phyloP scores from a whole-genome alignment of 2,888 invertebrate genomes.

The Alsophila aescularia region DNA sequence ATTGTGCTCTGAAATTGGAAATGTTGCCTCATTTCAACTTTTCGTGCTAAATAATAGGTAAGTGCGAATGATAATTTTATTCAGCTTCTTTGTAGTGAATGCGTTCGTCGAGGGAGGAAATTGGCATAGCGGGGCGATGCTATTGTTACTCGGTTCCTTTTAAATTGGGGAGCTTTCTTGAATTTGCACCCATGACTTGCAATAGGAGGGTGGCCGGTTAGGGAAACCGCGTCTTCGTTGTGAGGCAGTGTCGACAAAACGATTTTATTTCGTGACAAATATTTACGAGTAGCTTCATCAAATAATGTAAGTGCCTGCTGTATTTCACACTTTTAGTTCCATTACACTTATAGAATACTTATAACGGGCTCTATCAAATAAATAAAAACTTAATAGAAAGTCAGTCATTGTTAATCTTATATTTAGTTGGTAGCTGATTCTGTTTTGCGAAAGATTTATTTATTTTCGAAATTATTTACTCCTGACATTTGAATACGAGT shows the following conservation, averaged over 20 bases:
- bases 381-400: too few species aligned
- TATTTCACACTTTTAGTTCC: too few species aligned
- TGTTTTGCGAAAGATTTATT: conserved; percentile 6
- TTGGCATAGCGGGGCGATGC: conserved; percentile 76
- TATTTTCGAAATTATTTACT: conserved; percentile 38
- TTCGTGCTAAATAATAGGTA: conserved; percentile 59
- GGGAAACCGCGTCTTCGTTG: conserved; percentile 51
- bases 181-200: conserved; percentile 83
- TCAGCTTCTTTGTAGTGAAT: conserved; percentile 73
- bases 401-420: neutral
- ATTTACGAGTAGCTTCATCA: neutral
- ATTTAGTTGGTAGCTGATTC: too few species aligned
- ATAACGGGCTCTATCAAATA: too few species aligned
- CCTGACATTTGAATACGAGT: conserved; percentile 43
- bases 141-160: conserved; percentile 81
- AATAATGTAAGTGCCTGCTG: too few species aligned
- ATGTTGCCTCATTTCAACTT: conserved; percentile 55
- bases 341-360: too few species aligned
- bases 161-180: conserved; percentile 83
- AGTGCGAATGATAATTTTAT: conserved; percentile 73
- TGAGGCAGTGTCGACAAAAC: conserved; percentile 29
- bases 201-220: conserved; percentile 60
- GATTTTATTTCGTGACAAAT: conserved; percentile 52
- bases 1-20: conserved; percentile 49
- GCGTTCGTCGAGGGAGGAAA: conserved; percentile 75